Conservation (phyloP, 2,888 invertebrate genomes). For the Orthonevra nobilis region DNA sequence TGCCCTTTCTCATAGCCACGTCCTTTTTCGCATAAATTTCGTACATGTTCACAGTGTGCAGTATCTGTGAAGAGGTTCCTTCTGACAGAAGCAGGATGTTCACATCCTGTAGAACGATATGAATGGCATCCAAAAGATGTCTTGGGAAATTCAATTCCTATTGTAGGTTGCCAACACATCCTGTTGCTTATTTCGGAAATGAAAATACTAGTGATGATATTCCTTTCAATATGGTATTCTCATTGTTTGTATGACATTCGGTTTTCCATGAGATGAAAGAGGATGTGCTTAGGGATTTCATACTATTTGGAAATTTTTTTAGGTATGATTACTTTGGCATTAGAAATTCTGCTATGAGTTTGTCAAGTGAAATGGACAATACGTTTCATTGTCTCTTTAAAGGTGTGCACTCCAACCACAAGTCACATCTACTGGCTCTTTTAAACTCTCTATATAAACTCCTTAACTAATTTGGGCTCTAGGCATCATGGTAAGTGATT, state of each 20-base stretch:
- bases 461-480: no score
- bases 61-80: slow-evolving; percentile 39
- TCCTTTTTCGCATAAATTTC: slow-evolving; percentile 42
- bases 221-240: slow-evolving; percentile 43
- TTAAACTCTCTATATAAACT: no score
- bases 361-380: no score
- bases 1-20: slow-evolving; percentile 40
- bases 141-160: slow-evolving; percentile 68
- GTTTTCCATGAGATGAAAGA: slow-evolving; percentile 27
- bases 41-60: slow-evolving; percentile 26
- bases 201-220: slow-evolving; percentile 58
- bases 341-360: slow-evolving; percentile 19
- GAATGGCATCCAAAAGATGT: slow-evolving; percentile 61
- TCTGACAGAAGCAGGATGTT: slow-evolving; percentile 55
- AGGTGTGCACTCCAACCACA: no score
- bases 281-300: slow-evolving; percentile 40
- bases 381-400: neutral
- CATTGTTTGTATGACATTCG: slow-evolving; percentile 62
- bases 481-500: no score
- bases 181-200: slow-evolving; percentile 69
- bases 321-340: slow-evolving; percentile 41
- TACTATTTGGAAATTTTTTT: slow-evolving; percentile 23
- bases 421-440: no score
- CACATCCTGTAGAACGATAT: slow-evolving; percentile 63
- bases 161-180: slow-evolving; percentile 66